Base-by-base conservation (phyloP, 2,888 invertebrate genomes). In the Diarsia mendica region DNA sequence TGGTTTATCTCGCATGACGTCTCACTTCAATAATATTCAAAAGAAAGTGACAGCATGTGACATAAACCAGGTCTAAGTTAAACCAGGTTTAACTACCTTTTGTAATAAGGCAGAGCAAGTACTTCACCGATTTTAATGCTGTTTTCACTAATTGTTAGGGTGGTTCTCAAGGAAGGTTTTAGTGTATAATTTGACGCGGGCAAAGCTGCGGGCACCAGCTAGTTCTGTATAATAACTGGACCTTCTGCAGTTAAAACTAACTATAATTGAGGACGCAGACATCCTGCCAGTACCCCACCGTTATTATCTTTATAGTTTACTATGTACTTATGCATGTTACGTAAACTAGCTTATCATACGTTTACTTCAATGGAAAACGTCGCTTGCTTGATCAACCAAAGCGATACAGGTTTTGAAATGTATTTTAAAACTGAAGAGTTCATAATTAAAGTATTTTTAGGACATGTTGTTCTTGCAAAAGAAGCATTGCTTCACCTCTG, bases 271-370 rank as follows among this genome's bases (percentile, higher is more conserved):
- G 87, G 87, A 88, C 84, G 63, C 78, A 48, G 71, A 84, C 83
- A 85, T 89, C 87, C 88, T 89, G 85, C 68, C 84, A 55, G 77
- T 79, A 66, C 77, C 79, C 75, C 70, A 73, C 68, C 33, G 77
- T 72, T 73, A 75, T 84, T 84, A 84, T 84, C 79, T 79, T 72
- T 51, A 75, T 66, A 84, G 72, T 78, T 75, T 71, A 71, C 58
- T 53, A 49, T 67, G 48, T 53, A 67, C 64, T 55, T 49, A 65
- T 28, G 51, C 20, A n/a, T 58, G 71, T 84, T 70, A 72, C 69
- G 79, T 75, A 69, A 82, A 64, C 58, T 67, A 55, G 58, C 64
- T 73, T 80, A 75, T 69, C 73, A 60, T 69, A 60, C 66, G 61
- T 70, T 66, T 69, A 53, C 68, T 72, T 72, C 44, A 13, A 28